Conservation (phyloP, 2,797 vertebrate genomes). For the Melanogrammus aeglefinus region DNA sequence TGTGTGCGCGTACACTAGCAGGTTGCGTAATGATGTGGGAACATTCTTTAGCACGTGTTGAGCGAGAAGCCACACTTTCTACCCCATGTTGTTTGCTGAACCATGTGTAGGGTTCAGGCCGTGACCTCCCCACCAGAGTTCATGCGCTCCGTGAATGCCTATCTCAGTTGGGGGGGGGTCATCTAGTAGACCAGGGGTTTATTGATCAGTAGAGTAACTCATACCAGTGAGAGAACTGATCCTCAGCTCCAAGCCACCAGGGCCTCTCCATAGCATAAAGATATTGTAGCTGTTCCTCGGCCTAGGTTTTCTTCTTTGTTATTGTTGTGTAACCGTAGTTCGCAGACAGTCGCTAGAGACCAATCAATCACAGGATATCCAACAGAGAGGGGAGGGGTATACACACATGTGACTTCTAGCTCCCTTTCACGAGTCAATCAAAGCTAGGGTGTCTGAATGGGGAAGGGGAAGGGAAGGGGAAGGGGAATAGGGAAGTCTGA, state of each 20-base stretch:
- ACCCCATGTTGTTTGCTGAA: background rate
- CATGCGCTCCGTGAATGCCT: background rate
- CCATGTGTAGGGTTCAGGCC: background rate
- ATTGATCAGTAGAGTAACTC: background rate
- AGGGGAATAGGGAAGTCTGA: background rate
- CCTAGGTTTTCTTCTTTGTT: background rate
- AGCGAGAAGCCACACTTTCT: background rate
- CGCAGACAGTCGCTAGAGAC: background rate
- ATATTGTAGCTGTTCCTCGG: background rate
- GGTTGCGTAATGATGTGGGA: background rate
- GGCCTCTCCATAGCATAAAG: background rate
- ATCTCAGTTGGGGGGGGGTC: background rate
- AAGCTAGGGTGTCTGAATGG: background rate
- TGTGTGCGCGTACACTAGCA: background rate
- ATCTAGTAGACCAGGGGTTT: background rate
- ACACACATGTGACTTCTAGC: background rate
- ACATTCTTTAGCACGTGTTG: background rate
- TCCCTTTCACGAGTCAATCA: background rate
- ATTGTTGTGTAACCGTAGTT: background rate
- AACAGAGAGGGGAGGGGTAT: background rate
- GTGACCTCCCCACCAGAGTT: background rate
- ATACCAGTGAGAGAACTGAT: background rate
- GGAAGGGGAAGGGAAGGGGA: too few species aligned
- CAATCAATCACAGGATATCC: background rate
- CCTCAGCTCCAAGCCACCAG: background rate